Evolutionary conservation across 2,888 invertebrate genomes (phyloP).

Genomic region (Theretra japonica): DNA sequence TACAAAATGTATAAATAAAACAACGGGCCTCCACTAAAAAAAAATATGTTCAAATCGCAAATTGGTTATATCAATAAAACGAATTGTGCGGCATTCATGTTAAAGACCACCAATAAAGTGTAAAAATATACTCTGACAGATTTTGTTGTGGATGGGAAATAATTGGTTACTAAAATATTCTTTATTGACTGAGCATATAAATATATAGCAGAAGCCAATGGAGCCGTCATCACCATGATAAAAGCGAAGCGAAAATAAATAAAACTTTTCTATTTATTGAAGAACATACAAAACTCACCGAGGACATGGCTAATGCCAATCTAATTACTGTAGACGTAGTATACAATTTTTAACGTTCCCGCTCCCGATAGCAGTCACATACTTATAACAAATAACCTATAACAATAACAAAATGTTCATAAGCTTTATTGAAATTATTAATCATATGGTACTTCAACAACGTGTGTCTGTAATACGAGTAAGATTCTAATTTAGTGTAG

Average conservation of each 20-base stretch:
- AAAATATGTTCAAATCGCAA: too few relatives aligned
- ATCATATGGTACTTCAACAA: neutral
- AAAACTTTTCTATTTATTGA: neutral
- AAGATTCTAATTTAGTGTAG: neutral
- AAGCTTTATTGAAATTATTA: neutral
- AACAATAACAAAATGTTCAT: constrained; percentile 30
- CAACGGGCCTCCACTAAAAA: too few relatives aligned
- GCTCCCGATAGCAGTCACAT: constrained; percentile 28
- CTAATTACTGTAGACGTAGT: constrained; percentile 28
- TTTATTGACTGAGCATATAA: neutral
- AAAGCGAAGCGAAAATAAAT: constrained; percentile 23
- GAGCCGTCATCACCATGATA: constrained; percentile 11
- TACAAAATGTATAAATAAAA: too few relatives aligned
- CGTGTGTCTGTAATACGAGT: neutral
- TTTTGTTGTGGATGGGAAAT: neutral
- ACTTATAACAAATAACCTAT: constrained; percentile 31
- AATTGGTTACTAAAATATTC: neutral
- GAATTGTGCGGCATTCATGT: too few relatives aligned
- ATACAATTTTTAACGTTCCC: constrained; percentile 29
- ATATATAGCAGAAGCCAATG: constrained; percentile 16
- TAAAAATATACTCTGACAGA: too few relatives aligned
- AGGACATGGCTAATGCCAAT: constrained; percentile 37
- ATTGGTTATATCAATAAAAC: too few relatives aligned
- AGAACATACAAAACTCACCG: constrained; percentile 40
- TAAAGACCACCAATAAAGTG: too few relatives aligned